Evolutionary conservation across 2,888 invertebrate species (phyloP).

Genomic region (Eristalis arbustorum): DNA sequence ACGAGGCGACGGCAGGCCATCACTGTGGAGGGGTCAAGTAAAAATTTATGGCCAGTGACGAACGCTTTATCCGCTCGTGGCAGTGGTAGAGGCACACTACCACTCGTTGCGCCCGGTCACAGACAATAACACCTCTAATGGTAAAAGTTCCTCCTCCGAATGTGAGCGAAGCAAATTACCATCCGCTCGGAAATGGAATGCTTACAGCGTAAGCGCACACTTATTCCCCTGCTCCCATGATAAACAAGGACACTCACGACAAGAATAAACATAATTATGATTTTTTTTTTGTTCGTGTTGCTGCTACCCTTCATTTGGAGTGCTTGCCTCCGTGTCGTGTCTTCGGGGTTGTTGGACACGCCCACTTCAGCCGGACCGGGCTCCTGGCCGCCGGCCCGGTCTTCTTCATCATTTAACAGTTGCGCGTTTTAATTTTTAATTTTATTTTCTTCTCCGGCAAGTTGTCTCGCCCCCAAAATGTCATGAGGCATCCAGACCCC

Average conservation of each 20-base stretch:
- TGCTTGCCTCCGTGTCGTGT: constrained; percentile 2
- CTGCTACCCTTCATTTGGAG: constrained; percentile 1
- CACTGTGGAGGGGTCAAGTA: constrained; percentile 42
- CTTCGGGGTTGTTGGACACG: neutral
- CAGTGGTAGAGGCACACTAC: too few species aligned
- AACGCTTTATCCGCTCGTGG: constrained; percentile 39
- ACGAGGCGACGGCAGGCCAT: neutral
- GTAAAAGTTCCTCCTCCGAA: constrained; percentile 45
- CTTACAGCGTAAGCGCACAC: constrained; percentile 25
- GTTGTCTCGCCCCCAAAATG: neutral
- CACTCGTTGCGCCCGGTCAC: constrained; percentile 26
- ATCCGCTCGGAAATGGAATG: constrained; percentile 57
- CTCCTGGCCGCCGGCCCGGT: constrained; percentile 2
- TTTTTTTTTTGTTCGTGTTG: neutral
- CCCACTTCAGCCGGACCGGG: constrained; percentile 10
- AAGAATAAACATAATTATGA: constrained; percentile 49
- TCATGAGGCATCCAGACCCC: neutral
- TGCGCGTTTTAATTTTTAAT: constrained; percentile 50
- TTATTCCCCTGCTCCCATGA: neutral
- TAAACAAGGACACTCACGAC: constrained; percentile 15
- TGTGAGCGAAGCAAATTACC: constrained; percentile 44
- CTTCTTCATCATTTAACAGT: constrained; percentile 53
- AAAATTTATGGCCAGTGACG: constrained; percentile 66
- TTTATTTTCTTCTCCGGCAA: constrained; percentile 14
- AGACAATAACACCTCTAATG: constrained; percentile 65